Evolutionary conservation across 1,140 invertebrate species (phyloP), one percentile per base, ranked within the genome.

Genomic region (Artemia franciscana): DNA sequence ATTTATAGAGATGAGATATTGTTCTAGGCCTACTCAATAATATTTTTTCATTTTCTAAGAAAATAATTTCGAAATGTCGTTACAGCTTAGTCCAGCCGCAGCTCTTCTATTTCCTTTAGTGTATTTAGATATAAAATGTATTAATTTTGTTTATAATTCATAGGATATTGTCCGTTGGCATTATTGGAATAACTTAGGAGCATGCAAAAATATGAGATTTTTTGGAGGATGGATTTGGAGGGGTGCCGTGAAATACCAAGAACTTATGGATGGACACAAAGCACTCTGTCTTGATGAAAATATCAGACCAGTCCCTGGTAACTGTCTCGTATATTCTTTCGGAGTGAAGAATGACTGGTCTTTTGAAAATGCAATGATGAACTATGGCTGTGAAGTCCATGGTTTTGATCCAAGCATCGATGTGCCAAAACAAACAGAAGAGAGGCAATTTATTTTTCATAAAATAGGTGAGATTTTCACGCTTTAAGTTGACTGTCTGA

Each of bases 391-490:
- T 24, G 24, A 69, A 58, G 68, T 69, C 5, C 67, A 64, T 60
- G 62, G 67, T 4, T 69, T 67, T 30, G 68, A 69, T 51, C 68
- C 68, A 3, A 65, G 66, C 30, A 67, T 68, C 39, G 61, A 62
- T n/a, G 26, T 28, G 7, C 1, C 9, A 12, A 27, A 63, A 23
- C 58, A 63, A 24, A 4, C 51, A 9, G 12, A 23, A 4, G 25
- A 59, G 23, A 51, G 21, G 39, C 1, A 51, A 18, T 51, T 51
- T 51, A 51, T 18, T 1, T 51, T 51, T 18, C 39, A 51, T 18
- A 51, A 51, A 51, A 51, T 51, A 15, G 39, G 39, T 51, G 21
- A 2, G 39, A n/a, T n/a, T n/a, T n/a, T n/a, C n/a, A n/a, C n/a
- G n/a, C n/a, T n/a, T n/a, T n/a, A n/a, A n/a, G n/a, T n/a, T n/a